Percentiles rank a stretch among this genome's conserved stretches.
phyloP scores from a whole-genome alignment of 2,113 vertebrate genomes.

The Datnioides undecimradiatus region DNA sequence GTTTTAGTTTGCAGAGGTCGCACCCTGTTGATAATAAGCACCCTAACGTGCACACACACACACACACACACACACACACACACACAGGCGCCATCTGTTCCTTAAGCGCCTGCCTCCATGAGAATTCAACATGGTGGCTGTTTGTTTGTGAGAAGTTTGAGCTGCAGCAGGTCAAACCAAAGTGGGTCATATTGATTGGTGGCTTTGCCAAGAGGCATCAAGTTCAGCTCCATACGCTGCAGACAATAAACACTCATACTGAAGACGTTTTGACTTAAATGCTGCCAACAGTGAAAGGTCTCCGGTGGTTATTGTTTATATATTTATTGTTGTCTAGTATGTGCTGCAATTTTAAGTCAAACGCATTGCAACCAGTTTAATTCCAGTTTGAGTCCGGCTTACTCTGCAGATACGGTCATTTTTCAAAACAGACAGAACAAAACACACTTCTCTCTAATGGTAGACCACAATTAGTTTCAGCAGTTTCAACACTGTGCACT shows the following conservation, averaged over 20 bases:
- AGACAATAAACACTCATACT: not conserved
- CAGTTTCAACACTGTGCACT: too few relatives aligned
- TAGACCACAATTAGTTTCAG: not conserved
- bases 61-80: not conserved
- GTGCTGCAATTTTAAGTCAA: not conserved
- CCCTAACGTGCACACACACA: not conserved
- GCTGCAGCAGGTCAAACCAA: not conserved
- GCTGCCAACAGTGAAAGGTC: not conserved
- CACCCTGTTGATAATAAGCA: constrained; percentile 13
- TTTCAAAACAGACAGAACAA: not conserved
- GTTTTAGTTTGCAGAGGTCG: not conserved
- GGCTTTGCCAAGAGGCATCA: not conserved
- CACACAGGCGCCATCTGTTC: constrained; percentile 15
- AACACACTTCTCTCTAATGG: not conserved
- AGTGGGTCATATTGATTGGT: constrained; percentile 23
- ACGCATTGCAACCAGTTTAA: not conserved
- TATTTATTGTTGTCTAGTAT: not conserved
- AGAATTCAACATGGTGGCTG: not conserved
- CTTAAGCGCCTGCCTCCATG: not conserved
- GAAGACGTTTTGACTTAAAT: not conserved
- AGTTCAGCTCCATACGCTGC: not conserved
- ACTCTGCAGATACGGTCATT: too few relatives aligned
- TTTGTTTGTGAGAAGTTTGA: not conserved
- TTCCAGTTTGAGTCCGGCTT: not conserved
- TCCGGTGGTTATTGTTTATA: too few relatives aligned